A percentile compares a stretch with the other conserved stretches of the same genome.
These are phyloP conservation scores for Hippocampus kuda DNA, from an alignment of 2,797 vertebrate species.

Conservation along the genomic window DNA sequence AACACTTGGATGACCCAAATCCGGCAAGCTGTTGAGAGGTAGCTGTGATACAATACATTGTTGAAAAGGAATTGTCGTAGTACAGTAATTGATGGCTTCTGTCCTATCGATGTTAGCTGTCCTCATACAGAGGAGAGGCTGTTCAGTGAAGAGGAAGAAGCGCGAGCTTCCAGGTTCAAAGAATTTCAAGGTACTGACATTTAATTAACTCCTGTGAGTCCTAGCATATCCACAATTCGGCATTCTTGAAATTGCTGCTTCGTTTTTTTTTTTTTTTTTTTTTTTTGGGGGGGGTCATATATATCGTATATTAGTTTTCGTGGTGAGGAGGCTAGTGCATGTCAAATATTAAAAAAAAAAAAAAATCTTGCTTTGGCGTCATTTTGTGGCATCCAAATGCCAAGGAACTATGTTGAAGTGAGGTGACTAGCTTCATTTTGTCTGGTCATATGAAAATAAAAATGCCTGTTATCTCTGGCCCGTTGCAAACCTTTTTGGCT, in stretches of 20 bases:
- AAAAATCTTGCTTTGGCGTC: too few relatives aligned
- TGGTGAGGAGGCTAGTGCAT: too few relatives aligned
- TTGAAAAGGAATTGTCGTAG: neutral
- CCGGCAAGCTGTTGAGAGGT: conserved; percentile 74
- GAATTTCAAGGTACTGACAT: conserved; percentile 80
- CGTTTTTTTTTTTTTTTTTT: neutral
- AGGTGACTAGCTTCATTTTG: too few relatives aligned
- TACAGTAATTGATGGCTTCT: conserved; percentile 3
- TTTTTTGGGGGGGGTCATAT: neutral
- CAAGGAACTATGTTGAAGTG: too few relatives aligned
- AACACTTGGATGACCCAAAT: conserved; percentile 83
- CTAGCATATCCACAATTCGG: neutral
- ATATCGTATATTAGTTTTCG: neutral
- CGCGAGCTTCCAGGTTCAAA: conserved; percentile 65
- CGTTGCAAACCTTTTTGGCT: too few relatives aligned
- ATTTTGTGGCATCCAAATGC: too few relatives aligned
- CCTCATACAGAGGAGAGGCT: conserved; percentile 77
- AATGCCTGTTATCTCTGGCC: too few relatives aligned
- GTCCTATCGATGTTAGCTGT: conserved; percentile 63
- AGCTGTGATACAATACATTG: neutral
- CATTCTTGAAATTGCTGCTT: neutral
- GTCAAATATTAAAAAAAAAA: too few relatives aligned
- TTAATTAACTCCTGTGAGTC: neutral
- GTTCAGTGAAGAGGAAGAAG: conserved; percentile 77
- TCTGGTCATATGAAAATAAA: too few relatives aligned